Percentiles rank a stretch among this genome's conserved stretches.
Evolutionary conservation across 2,888 invertebrate genomes (phyloP).

Genomic region (Folsomia candida): DNA sequence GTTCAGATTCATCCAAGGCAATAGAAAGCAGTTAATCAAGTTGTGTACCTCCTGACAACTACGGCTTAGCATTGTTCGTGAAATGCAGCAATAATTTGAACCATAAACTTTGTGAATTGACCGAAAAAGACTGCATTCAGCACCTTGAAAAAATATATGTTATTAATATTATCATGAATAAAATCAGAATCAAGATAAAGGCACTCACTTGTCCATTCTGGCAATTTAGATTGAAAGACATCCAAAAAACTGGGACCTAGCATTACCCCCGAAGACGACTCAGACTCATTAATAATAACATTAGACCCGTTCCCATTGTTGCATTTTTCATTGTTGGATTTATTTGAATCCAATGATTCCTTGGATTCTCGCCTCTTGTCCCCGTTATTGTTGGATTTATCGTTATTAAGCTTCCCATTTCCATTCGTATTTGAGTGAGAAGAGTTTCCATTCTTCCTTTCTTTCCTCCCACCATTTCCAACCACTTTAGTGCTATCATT

Average conservation of each 20-base stretch:
- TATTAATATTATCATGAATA: no score
- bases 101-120: conserved; percentile 85
- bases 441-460: background rate
- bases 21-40: background rate
- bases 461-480: background rate
- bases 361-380: background rate
- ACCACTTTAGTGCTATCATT: background rate
- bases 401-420: background rate
- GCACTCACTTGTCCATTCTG: background rate
- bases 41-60: conserved; percentile 82
- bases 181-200: no score
- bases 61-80: conserved; percentile 88
- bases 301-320: background rate
- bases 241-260: background rate
- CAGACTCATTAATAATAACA: background rate
- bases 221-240: background rate
- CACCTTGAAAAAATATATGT: no score
- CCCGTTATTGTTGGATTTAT: background rate
- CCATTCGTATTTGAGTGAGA: background rate
- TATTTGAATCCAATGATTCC: background rate
- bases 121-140: conserved; percentile 89
- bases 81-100: conserved; percentile 91
- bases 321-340: background rate
- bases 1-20: background rate
- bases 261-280: background rate